Evolutionary conservation across 1,140 invertebrate species (phyloP).

Genomic region (Drosophila tani): DNA sequence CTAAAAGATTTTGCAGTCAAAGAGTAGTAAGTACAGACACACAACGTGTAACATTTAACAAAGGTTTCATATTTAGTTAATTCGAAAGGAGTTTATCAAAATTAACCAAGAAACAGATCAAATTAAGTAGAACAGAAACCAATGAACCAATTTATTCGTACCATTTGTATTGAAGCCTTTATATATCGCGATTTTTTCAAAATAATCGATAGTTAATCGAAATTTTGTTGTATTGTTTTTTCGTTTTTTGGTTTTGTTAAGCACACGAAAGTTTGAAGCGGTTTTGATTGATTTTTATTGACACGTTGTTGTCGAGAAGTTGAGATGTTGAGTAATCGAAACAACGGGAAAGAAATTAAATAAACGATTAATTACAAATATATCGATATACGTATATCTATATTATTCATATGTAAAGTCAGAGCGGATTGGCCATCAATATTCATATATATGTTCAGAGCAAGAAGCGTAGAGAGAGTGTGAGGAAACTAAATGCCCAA

Average conservation of each 20-base stretch:
- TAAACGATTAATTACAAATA: slow-evolving; percentile 80
- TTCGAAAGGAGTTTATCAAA: slow-evolving; percentile 44
- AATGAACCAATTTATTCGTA: slow-evolving; percentile 82
- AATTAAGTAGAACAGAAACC: slow-evolving; percentile 58
- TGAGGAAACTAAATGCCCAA: slow-evolving; percentile 72
- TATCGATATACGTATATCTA: slow-evolving; percentile 57
- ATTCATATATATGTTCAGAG: slow-evolving; percentile 45
- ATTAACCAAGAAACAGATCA: slow-evolving; percentile 49
- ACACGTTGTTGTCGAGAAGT: slow-evolving; percentile 69
- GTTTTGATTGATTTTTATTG: slow-evolving; percentile 37
- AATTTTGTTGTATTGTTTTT: slow-evolving; percentile 33
- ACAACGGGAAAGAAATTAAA: slow-evolving; percentile 80
- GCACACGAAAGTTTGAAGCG: slow-evolving; percentile 69
- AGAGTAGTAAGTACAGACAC: slow-evolving; percentile 44
- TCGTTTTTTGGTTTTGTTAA: slow-evolving; percentile 27
- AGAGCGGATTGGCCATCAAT: slow-evolving; percentile 43
- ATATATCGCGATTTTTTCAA: slow-evolving; percentile 49
- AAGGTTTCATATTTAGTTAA: slow-evolving; percentile 42
- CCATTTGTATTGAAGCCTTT: slow-evolving; percentile 84
- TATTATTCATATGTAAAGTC: slow-evolving; percentile 57
- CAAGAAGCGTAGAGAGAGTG: slow-evolving; percentile 39
- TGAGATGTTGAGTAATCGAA: slow-evolving; percentile 68
- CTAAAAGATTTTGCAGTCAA: slow-evolving; percentile 45
- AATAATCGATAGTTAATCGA: slow-evolving; percentile 15
- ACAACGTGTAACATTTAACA: slow-evolving; percentile 68